Evolutionary conservation across 2,888 invertebrate genomes (phyloP), one percentile per base, ranked within the genome.

Genomic region (Rhamnusium bicolor): DNA sequence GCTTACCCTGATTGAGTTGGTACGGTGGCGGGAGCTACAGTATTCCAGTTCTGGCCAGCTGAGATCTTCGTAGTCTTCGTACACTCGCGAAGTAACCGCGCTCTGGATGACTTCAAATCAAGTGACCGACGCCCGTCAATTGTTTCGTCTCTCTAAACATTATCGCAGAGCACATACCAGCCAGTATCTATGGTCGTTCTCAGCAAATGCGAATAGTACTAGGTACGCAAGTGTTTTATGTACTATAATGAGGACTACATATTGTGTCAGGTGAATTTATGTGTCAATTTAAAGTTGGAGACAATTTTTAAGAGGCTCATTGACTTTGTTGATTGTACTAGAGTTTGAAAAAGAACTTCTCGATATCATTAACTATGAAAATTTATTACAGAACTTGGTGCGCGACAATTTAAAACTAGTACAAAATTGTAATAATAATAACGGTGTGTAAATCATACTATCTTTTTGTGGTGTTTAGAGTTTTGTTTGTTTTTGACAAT

Each of bases 31-130:
- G 76, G 76, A 74, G 77, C 77, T 18, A 63, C 29, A 29, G 66
- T 69, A 72, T 67, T 74, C 76, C 70, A 68, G 76, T 71, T 80
- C 81, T 81, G 79, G 69, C 77, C 79, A 77, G 77, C 78, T 74
- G 78, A 79, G 78, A 80, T 80, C 74, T 76, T 77, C 77, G 76
- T 65, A 73, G 77, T 77, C 77, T 76, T 76, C 77, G 79, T 75
- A 72, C 84, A 84, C 83, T 84, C 83, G 83, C 82, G 81, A 81
- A 78, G 80, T 79, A 82, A 79, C 83, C 84, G 84, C 80, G 83
- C 80, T 81, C 79, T 79, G 79, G 82, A 83, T 81, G 82, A 81
- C 80, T 82, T 72, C 74, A 73, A 32, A 74, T 70, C 70, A 53
- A 74, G 65, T 72, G 70, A 72, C 72, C 70, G 70, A 68, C 61